Evolutionary conservation across 2,888 invertebrate species (phyloP).

Genomic region (Eupithecia dodoneata): DNA sequence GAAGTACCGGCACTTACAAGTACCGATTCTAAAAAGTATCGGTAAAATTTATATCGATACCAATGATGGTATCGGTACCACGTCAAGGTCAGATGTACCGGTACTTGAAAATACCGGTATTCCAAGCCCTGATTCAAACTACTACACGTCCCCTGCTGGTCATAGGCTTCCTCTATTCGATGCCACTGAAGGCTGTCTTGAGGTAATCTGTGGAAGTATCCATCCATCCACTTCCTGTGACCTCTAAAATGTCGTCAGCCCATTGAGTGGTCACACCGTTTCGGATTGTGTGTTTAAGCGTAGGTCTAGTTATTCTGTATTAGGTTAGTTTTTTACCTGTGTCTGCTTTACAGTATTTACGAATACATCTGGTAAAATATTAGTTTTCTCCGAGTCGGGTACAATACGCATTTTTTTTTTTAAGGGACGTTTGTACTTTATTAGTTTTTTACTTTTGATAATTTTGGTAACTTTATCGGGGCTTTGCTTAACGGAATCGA

Average conservation of each 20-base stretch:
- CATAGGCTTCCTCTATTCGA: too few relatives aligned
- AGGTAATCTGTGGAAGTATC: too few relatives aligned
- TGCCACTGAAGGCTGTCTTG: too few relatives aligned
- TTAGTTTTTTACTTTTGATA: not conserved
- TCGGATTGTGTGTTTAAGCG: not conserved
- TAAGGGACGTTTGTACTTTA: not conserved
- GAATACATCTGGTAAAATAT: not conserved
- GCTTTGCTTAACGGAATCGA: not conserved
- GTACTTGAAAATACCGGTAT: too few relatives aligned
- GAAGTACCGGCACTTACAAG: too few relatives aligned
- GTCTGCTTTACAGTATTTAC: not conserved
- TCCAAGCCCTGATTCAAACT: too few relatives aligned
- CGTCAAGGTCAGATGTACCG: too few relatives aligned
- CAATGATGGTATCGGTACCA: too few relatives aligned
- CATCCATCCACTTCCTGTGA: not conserved
- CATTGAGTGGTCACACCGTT: not conserved
- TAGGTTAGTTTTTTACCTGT: not conserved
- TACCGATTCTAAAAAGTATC: too few relatives aligned
- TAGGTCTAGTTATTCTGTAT: not conserved
- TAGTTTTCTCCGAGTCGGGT: not conserved
- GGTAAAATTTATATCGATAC: too few relatives aligned
- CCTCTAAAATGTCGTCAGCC: not conserved
- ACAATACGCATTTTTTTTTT: not conserved
- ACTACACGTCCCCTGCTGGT: too few relatives aligned
- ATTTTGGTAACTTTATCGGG: not conserved